phyloP scores from a whole-genome alignment of 2,888 invertebrate species.

The Itoplectis maculator region DNA sequence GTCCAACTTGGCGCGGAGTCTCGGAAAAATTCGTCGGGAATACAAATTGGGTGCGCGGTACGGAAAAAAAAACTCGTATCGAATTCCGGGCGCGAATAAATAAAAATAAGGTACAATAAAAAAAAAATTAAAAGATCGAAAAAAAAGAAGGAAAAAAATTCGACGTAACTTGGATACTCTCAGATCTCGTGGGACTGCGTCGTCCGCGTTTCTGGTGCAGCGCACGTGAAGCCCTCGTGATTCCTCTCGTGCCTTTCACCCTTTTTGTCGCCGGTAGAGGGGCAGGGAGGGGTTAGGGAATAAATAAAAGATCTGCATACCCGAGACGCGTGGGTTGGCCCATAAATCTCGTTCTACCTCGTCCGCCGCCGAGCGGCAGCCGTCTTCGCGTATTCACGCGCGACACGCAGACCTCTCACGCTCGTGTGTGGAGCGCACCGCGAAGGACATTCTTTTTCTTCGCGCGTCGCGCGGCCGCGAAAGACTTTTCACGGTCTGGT shows the following conservation, averaged over 20 bases:
- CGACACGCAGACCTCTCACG: neutral
- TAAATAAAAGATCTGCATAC: conserved; percentile 51
- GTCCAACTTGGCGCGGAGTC: conserved; percentile 61
- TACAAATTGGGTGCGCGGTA: conserved; percentile 69
- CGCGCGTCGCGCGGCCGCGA: conserved; percentile 45
- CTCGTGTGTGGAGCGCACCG: conserved; percentile 2
- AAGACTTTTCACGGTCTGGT: conserved; percentile 70
- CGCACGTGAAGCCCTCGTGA: neutral
- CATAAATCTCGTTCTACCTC: conserved; percentile 62
- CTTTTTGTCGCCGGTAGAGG: conserved; percentile 40
- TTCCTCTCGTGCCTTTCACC: conserved; percentile 25
- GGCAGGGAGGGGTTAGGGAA: conserved; percentile 35
- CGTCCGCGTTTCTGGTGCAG: neutral
- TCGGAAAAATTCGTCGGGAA: conserved; percentile 67
- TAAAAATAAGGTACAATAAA: neutral
- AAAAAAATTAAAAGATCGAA: too few species aligned
- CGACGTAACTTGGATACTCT: conserved; percentile 8
- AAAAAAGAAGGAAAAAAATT: too few species aligned
- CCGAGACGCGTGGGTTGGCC: conserved; percentile 29
- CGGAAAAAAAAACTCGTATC: conserved; percentile 53
- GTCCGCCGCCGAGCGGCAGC: too few species aligned
- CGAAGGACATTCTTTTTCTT: conserved; percentile 13
- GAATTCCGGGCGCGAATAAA: conserved; percentile 52
- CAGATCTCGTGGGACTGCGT: neutral
- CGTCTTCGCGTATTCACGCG: neutral